Evolutionary conservation across 1,140 invertebrate species (phyloP).

Genomic region (Rhopalosiphum padi): DNA sequence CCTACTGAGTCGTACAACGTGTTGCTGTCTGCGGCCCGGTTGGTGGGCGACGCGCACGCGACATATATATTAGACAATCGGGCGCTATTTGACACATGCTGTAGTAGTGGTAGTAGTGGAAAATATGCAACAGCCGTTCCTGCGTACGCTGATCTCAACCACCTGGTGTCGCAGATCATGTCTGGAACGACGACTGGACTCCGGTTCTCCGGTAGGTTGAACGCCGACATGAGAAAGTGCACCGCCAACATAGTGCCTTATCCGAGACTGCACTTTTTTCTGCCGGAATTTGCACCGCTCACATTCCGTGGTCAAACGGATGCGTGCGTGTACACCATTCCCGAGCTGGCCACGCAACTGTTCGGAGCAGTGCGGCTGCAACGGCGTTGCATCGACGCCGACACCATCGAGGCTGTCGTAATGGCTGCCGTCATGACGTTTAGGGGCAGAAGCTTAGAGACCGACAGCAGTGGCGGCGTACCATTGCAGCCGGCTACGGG

Average conservation of each 20-base stretch:
- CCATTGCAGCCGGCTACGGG: background rate
- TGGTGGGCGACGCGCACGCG: conserved; percentile 71
- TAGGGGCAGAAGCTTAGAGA: background rate
- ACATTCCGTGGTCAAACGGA: conserved; percentile 69
- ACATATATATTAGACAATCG: conserved; percentile 73
- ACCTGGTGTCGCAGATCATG: conserved; percentile 69
- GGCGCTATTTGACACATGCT: conserved; percentile 73
- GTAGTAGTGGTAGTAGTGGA: conserved; percentile 63
- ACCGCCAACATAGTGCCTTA: conserved; percentile 71
- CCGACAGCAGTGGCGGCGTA: no score
- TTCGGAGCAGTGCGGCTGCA: background rate
- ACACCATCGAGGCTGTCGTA: background rate
- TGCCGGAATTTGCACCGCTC: conserved; percentile 72
- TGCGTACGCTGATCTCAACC: conserved; percentile 70
- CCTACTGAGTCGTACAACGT: conserved; percentile 72
- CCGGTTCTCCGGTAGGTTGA: conserved; percentile 74
- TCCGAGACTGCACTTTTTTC: conserved; percentile 66
- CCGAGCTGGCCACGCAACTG: background rate
- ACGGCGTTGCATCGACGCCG: background rate
- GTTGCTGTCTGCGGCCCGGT: conserved; percentile 71
- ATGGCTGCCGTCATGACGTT: conserved; percentile 46
- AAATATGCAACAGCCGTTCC: conserved; percentile 67
- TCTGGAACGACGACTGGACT: conserved; percentile 70
- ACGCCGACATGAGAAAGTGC: conserved; percentile 73
- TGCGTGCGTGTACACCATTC: background rate